These are phyloP conservation scores for Ephialtes manifestator DNA, from an alignment of 2,888 invertebrate species.

Conservation along the genomic window DNA sequence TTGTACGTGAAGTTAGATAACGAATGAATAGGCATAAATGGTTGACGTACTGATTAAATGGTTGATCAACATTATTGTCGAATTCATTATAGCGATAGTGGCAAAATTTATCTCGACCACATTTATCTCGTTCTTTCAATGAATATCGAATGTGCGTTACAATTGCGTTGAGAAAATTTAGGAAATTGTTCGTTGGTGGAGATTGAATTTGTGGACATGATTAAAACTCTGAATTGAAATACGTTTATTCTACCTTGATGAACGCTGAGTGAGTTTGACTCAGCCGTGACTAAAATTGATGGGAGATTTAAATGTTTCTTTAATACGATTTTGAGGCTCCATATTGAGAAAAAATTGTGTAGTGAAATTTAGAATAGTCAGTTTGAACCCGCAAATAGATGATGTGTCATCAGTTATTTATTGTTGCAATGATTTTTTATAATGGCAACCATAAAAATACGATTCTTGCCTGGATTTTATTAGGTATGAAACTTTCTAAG, in stretches of 20 bases:
- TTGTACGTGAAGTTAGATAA: not conserved
- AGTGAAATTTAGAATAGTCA: too few relatives aligned
- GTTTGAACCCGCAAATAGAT: too few relatives aligned
- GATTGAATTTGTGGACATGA: not conserved
- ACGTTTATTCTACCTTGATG: not conserved
- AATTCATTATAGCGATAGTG: not conserved
- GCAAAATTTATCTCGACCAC: too few relatives aligned
- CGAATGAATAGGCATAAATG: not conserved
- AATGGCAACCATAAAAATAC: too few relatives aligned
- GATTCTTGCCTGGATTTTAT: too few relatives aligned
- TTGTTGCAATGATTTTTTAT: too few relatives aligned
- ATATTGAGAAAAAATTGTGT: too few relatives aligned
- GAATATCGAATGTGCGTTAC: not conserved
- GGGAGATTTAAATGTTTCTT: not conserved
- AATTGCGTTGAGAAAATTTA: not conserved
- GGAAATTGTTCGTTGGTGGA: not conserved
- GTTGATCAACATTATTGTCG: not conserved
- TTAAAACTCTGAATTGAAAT: not conserved
- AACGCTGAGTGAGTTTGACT: too few relatives aligned
- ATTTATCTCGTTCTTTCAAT: too few relatives aligned
- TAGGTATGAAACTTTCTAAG: too few relatives aligned
- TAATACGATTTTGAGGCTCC: not conserved
- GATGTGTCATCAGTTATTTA: too few relatives aligned
- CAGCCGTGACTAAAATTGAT: not conserved
- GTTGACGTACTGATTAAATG: not conserved